Percentiles rank a stretch among this genome's conserved stretches.
Evolutionary conservation across 2,113 vertebrate genomes (phyloP).

Genomic region (Bombycilla garrulus): DNA sequence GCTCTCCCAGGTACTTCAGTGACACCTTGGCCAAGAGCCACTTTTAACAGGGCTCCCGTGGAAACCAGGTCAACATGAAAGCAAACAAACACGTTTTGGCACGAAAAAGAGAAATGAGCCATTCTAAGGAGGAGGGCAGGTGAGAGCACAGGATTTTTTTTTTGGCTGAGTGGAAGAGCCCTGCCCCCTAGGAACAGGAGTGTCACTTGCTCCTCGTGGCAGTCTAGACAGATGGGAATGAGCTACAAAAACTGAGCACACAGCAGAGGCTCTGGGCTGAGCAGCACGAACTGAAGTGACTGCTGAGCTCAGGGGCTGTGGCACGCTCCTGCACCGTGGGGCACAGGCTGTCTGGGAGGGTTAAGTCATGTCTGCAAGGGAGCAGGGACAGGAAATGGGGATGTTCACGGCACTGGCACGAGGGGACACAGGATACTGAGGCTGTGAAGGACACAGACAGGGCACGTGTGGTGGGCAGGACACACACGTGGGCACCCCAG

Average conservation of each 20-base stretch:
- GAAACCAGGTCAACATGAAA: constrained; percentile 51
- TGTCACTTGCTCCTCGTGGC: background rate
- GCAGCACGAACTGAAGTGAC: background rate
- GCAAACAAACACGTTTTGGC: constrained; percentile 31
- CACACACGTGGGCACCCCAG: background rate
- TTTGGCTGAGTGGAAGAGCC: constrained; percentile 2
- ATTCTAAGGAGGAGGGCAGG: constrained; percentile 31
- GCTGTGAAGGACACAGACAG: background rate
- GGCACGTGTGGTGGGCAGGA: background rate
- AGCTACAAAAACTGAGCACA: constrained; percentile 23
- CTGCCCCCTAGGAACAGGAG: background rate
- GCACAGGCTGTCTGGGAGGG: constrained; percentile 44
- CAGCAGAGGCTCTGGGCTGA: constrained; percentile 2
- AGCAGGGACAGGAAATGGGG: constrained; percentile 35
- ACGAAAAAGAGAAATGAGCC: background rate
- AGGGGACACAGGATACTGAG: background rate
- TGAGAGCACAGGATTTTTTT: constrained; percentile 7
- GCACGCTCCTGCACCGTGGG: constrained; percentile 23
- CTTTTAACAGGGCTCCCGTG: constrained; percentile 7
- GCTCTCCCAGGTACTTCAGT: constrained; percentile 55
- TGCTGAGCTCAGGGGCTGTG: constrained; percentile 30
- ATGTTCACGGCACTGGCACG: background rate
- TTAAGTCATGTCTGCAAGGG: constrained; percentile 66
- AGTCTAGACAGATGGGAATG: constrained; percentile 52
- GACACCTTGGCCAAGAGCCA: constrained; percentile 9